A percentile compares a stretch with the other conserved stretches of the same genome.
Conservation (phyloP, 2,888 invertebrate genomes). For the Pogonocherus hispidulus region DNA sequence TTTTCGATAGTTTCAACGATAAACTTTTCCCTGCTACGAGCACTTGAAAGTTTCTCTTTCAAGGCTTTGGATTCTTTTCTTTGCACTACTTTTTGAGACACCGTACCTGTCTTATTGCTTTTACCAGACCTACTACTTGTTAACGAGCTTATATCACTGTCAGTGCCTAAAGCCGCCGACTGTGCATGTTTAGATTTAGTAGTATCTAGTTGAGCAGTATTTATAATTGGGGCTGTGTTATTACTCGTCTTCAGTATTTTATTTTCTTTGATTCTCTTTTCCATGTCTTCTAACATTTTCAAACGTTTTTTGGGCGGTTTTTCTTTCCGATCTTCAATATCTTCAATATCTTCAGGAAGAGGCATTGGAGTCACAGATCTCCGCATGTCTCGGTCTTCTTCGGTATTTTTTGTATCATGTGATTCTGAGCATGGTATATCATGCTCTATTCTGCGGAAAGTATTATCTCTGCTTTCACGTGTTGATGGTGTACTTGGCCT, state of each 20-base stretch:
- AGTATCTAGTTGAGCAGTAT: neutral
- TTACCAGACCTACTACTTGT: neutral
- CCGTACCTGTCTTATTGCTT: neutral
- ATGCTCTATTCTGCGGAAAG: neutral
- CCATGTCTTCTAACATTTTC: neutral
- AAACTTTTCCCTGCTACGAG: neutral
- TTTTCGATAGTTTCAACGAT: neutral
- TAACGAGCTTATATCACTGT: neutral
- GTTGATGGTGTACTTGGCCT: neutral
- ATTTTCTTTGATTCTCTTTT: neutral
- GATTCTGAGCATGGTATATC: too few relatives aligned
- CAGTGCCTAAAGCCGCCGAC: too few relatives aligned
- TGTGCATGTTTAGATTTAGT: neutral
- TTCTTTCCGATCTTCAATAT: neutral
- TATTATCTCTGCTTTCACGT: neutral
- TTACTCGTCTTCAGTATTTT: neutral
- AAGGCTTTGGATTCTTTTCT: too few relatives aligned
- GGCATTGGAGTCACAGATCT: neutral
- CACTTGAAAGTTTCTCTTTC: too few relatives aligned
- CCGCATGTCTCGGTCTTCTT: neutral
- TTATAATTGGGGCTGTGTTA: neutral
- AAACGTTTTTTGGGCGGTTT: constrained; percentile 1
- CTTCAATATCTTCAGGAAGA: neutral
- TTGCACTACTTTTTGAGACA: neutral
- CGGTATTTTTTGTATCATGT: neutral